These are phyloP conservation scores for Chrysaora quinquecirrha DNA, from an alignment of 30 jellyfish, hydroid and myxozoan species.

Conservation along the genomic window DNA sequence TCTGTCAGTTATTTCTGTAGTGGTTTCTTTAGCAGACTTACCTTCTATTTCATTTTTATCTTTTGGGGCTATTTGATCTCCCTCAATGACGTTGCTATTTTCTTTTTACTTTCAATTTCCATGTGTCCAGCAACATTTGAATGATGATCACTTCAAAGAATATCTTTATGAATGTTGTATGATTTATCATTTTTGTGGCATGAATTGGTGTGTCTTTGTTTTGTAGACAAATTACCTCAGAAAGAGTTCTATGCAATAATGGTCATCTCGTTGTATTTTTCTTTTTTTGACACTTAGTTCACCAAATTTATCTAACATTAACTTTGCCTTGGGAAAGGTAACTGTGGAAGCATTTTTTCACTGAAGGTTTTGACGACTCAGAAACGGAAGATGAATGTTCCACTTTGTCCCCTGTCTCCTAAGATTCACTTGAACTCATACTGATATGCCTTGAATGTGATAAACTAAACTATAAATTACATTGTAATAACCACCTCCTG, in stretches of 20 bases:
- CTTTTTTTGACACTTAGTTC: not conserved
- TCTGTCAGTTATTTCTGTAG: not conserved
- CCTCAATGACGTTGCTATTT: not conserved
- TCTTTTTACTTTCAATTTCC: not conserved
- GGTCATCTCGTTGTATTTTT: not conserved
- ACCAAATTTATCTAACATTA: not conserved
- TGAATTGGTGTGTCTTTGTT: not conserved
- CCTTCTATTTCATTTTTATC: not conserved
- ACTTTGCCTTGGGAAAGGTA: not conserved
- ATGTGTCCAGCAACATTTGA: not conserved
- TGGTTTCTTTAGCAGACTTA: not conserved
- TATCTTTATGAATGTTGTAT: not conserved
- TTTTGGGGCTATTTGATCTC: not conserved
- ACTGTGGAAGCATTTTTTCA: not conserved
- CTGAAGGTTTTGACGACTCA: not conserved
- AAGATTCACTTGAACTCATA: no score
- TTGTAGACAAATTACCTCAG: not conserved
- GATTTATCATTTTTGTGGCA: not conserved
- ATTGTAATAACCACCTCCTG: no score
- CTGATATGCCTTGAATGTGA: no score
- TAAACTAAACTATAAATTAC: no score
- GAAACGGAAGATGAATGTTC: not conserved
- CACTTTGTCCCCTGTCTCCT: not conserved
- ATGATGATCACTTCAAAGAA: not conserved
- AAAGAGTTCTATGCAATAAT: not conserved